These are phyloP conservation scores for Hyppa rectilinea DNA, from an alignment of 2,888 invertebrate genomes.

Conservation along the genomic window DNA sequence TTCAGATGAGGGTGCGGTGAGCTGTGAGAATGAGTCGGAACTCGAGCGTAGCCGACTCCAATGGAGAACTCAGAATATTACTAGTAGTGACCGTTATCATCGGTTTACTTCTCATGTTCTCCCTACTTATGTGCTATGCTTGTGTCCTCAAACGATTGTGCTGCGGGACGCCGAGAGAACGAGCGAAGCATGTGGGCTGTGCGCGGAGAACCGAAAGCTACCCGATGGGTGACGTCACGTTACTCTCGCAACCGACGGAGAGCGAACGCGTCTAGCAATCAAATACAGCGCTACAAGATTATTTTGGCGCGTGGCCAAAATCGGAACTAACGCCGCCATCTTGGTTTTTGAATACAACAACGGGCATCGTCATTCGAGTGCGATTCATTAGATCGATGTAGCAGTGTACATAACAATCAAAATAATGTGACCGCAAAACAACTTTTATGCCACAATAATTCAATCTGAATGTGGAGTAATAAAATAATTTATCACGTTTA, in stretches of 20 bases:
- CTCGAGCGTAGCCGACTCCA: conserved; percentile 82
- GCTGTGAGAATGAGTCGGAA: conserved; percentile 82
- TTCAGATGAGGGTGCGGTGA: conserved; percentile 75
- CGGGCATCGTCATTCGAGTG: not conserved
- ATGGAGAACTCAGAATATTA: conserved; percentile 91
- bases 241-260: conserved; percentile 92
- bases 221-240: conserved; percentile 91
- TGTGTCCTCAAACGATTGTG: conserved; percentile 92
- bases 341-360: not conserved
- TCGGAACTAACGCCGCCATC: not conserved
- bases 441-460: conserved; percentile 39
- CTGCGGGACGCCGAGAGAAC: conserved; percentile 89
- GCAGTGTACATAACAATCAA: conserved; percentile 13
- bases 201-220: conserved; percentile 88
- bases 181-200: conserved; percentile 83
- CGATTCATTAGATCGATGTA: not conserved
- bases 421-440: conserved; percentile 44
- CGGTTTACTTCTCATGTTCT: conserved; percentile 91
- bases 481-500: conserved; percentile 37
- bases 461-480: conserved; percentile 20
- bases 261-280: conserved; percentile 85
- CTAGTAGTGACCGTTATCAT: conserved; percentile 91
- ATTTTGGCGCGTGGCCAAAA: not conserved
- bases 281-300: not conserved
- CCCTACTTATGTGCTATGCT: conserved; percentile 92